Evolutionary conservation across 2,113 vertebrate species (phyloP).

Genomic region (Chloebia gouldiae): DNA sequence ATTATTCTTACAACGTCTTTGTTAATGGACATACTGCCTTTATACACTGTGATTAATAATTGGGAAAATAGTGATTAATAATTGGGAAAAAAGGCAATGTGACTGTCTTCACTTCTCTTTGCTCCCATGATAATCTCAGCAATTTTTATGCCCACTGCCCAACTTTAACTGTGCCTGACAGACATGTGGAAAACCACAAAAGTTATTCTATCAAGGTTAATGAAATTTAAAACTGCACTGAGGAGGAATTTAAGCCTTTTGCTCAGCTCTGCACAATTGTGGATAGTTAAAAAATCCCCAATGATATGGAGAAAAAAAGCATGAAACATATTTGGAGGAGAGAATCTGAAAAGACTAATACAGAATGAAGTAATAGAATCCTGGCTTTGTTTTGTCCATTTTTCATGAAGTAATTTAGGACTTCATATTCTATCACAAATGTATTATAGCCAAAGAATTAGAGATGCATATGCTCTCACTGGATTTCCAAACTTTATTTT

Average conservation of each 20-base stretch:
- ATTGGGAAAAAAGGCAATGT: background rate
- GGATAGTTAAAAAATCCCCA: background rate
- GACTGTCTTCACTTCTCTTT: background rate
- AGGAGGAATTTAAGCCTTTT: background rate
- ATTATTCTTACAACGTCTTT: background rate
- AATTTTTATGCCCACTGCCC: background rate
- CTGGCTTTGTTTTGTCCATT: background rate
- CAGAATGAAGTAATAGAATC: background rate
- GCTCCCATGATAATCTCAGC: background rate
- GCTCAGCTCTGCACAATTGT: background rate
- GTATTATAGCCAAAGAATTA: background rate
- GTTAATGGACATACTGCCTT: background rate
- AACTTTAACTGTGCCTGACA: background rate
- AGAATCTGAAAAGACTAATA: background rate
- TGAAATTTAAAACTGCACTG: background rate
- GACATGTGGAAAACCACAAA: background rate
- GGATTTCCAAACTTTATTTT: background rate
- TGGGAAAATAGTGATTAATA: background rate
- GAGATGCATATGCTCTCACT: background rate
- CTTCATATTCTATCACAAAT: background rate
- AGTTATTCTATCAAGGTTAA: background rate
- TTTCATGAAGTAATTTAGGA: background rate
- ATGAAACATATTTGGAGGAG: background rate
- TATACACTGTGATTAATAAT: background rate
- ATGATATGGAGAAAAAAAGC: background rate